Conservation (phyloP, 2,888 invertebrate genomes). For the Ophion slaviceki region DNA sequence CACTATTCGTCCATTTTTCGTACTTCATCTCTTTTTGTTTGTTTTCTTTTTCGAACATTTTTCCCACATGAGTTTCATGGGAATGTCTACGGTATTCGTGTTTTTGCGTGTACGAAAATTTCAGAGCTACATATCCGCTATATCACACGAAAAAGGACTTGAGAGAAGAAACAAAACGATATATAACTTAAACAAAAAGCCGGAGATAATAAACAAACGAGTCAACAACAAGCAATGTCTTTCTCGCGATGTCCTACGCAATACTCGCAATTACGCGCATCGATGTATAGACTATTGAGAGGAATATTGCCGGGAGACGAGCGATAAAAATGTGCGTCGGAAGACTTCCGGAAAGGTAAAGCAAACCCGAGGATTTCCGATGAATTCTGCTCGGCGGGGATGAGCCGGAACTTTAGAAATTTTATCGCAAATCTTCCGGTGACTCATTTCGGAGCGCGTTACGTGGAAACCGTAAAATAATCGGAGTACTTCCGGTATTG, state of each 20-base stretch:
- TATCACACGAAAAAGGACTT: constrained; percentile 70
- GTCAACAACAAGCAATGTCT: constrained; percentile 48
- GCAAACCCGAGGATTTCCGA: constrained; percentile 8
- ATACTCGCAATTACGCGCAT: constrained; percentile 1
- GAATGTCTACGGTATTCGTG: constrained; percentile 17
- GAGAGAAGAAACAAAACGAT: constrained; percentile 57
- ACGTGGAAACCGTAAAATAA: too few relatives aligned
- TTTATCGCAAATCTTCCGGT: constrained; percentile 1
- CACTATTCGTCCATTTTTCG: constrained; percentile 59
- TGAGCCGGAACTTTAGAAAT: background rate
- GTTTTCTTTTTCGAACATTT: constrained; percentile 57
- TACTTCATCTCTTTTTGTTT: constrained; percentile 5
- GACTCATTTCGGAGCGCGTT: background rate
- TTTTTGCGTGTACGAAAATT: constrained; percentile 31
- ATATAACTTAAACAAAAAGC: constrained; percentile 61
- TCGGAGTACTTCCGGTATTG: too few relatives aligned
- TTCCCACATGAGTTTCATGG: constrained; percentile 6
- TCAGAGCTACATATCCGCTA: constrained; percentile 54
- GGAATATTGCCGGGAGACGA: background rate
- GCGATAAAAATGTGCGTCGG: constrained; percentile 1
- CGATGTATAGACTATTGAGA: background rate
- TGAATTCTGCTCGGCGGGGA: background rate
- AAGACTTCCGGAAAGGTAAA: constrained; percentile 13
- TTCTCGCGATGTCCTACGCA: constrained; percentile 43
- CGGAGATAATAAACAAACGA: constrained; percentile 39